These are phyloP conservation scores for Stenchaetothrips biformis DNA, from an alignment of 2,888 invertebrate species.

Conservation along the genomic window DNA sequence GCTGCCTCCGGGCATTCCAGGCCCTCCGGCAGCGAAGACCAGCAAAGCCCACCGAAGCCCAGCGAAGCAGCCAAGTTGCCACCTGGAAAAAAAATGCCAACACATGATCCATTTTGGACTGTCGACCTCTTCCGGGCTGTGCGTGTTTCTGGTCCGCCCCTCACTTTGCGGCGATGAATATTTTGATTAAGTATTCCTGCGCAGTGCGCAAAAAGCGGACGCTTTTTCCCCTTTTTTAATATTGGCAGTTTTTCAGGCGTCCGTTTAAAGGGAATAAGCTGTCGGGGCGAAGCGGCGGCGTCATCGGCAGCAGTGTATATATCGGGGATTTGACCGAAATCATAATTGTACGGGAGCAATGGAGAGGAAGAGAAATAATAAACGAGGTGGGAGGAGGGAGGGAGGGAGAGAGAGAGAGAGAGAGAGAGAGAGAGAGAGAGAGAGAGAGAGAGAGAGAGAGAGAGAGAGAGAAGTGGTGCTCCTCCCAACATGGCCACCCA, in stretches of 20 bases:
- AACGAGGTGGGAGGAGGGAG: neutral
- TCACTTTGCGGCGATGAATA: neutral
- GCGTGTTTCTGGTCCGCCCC: no score
- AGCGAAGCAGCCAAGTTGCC: no score
- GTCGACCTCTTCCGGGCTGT: no score
- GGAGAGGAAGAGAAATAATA: neutral
- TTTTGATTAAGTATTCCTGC: neutral
- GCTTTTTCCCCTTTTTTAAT: no score
- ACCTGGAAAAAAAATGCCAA: no score
- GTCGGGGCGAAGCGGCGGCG: neutral
- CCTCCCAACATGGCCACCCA: neutral
- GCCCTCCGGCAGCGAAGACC: no score
- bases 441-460: neutral
- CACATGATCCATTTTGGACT: no score
- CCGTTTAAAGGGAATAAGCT: neutral
- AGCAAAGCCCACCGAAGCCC: no score
- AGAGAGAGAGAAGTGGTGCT: neutral
- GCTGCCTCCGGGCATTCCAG: no score
- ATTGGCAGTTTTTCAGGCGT: neutral
- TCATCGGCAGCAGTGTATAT: neutral
- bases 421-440: neutral
- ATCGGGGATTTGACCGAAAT: conserved; percentile 14
- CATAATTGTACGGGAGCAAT: conserved; percentile 10
- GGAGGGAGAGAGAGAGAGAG: neutral
- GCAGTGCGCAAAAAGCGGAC: neutral